These are phyloP conservation scores for Rhimphoctona megacephalus DNA, from an alignment of 2,888 invertebrate genomes.

Conservation along the genomic window DNA sequence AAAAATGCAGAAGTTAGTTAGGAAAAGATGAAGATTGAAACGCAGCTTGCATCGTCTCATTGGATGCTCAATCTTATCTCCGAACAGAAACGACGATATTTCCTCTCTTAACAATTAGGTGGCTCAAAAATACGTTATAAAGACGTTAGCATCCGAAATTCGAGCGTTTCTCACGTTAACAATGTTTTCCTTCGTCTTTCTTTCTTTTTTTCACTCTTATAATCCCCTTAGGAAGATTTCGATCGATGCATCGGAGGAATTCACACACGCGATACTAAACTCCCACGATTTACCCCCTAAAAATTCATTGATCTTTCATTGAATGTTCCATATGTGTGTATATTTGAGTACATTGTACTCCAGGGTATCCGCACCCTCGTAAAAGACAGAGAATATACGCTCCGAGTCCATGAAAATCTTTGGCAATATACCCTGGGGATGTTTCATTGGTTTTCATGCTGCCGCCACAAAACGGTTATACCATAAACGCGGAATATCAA, in stretches of 20 bases:
- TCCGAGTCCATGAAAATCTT: slow-evolving; percentile 51
- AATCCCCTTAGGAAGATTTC: slow-evolving; percentile 37
- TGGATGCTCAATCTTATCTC: slow-evolving; percentile 57
- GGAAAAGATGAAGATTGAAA: slow-evolving; percentile 7
- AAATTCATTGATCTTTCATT: slow-evolving; percentile 57
- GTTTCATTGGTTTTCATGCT: slow-evolving; percentile 34
- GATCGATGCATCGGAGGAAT: slow-evolving; percentile 55
- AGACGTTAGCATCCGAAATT: slow-evolving; percentile 25
- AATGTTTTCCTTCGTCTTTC: slow-evolving; percentile 35
- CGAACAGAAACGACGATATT: slow-evolving; percentile 27
- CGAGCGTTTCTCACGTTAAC: slow-evolving; percentile 47
- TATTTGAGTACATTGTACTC: slow-evolving; percentile 28
- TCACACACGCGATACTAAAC: slow-evolving; percentile 62
- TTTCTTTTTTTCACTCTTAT: slow-evolving; percentile 13
- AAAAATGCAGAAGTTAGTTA: slow-evolving; percentile 16
- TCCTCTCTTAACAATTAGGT: slow-evolving; percentile 36
- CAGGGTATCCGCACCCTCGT: slow-evolving; percentile 42
- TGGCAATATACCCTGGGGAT: slow-evolving; percentile 42
- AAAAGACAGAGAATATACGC: slow-evolving; percentile 45
- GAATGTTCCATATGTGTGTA: neutral
- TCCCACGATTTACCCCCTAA: slow-evolving; percentile 61
- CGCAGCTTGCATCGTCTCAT: slow-evolving; percentile 51
- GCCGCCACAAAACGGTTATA: slow-evolving; percentile 42
- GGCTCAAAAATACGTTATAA: slow-evolving; percentile 39
- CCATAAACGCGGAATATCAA: slow-evolving; percentile 43